phyloP scores from a whole-genome alignment of 1,140 invertebrate genomes.

The Pectinophora gossypiella region DNA sequence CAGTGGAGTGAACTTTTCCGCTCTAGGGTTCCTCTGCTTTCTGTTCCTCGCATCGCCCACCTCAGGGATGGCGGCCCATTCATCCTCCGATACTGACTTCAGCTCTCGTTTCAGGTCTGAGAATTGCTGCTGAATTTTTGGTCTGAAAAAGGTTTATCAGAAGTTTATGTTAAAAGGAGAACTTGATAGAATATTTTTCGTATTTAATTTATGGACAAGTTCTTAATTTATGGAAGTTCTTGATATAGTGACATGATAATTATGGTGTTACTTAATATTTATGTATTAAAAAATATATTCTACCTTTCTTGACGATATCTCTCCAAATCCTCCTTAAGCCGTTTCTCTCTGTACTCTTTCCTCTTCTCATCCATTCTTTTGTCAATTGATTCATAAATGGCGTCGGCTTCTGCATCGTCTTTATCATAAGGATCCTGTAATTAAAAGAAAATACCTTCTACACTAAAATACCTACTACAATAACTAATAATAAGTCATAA shows the following conservation, averaged over 20 bases:
- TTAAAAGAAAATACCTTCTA: constrained; percentile 78
- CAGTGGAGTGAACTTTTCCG: constrained; percentile 97
- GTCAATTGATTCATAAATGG: constrained; percentile 98
- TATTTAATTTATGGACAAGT: no score
- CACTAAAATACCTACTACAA: neutral
- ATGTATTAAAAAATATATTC: no score
- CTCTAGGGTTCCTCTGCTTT: constrained; percentile 95
- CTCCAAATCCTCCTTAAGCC: constrained; percentile 93
- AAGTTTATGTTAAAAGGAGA: no score
- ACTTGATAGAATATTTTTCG: no score
- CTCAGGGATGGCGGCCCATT: constrained; percentile 98
- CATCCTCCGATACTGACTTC: constrained; percentile 89
- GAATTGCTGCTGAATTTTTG: constrained; percentile 99
- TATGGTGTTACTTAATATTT: no score
- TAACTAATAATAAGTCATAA: constrained; percentile 2
- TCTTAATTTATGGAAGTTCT: no score
- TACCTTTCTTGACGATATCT: constrained; percentile 96
- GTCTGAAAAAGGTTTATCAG: constrained; percentile 74
- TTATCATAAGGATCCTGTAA: constrained; percentile 99
- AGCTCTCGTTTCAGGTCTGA: constrained; percentile 97
- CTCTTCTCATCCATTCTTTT: constrained; percentile 99
- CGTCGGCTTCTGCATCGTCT: constrained; percentile 99
- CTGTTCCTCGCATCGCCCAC: constrained; percentile 99
- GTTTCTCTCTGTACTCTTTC: constrained; percentile 94
- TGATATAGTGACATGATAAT: no score